Evolutionary conservation across 1,140 invertebrate genomes (phyloP).

Genomic region (Psilanteris sp.): DNA sequence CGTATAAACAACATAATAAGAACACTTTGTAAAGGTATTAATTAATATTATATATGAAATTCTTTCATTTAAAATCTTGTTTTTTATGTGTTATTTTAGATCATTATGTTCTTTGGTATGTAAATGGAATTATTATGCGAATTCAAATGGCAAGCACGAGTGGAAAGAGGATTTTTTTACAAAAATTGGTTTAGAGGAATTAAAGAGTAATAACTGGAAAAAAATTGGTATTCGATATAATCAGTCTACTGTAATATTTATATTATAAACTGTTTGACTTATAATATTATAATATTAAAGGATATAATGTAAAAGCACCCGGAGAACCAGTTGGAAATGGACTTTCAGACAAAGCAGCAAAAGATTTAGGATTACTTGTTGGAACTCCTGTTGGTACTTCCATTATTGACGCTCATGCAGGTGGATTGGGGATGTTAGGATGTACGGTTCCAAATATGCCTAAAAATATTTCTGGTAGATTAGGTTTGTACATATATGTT

Average conservation of each 20-base stretch:
- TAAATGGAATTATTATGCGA: conserved; percentile 95
- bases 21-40: too few relatives aligned
- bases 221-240: conserved; percentile 87
- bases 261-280: too few relatives aligned
- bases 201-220: conserved; percentile 84
- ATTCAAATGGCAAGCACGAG: conserved; percentile 79
- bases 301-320: conserved; percentile 84
- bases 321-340: conserved; percentile 87
- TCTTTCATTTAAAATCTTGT: too few relatives aligned
- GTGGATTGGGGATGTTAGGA: conserved; percentile 91
- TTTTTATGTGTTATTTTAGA: conserved; percentile 77
- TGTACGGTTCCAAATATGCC: conserved; percentile 81
- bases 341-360: conserved; percentile 83
- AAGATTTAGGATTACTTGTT: conserved; percentile 84
- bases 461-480: conserved; percentile 81
- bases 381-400: conserved; percentile 91
- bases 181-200: conserved; percentile 87
- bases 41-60: too few relatives aligned
- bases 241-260: too few relatives aligned
- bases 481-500: conserved; percentile 77
- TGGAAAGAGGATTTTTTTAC: conserved; percentile 90
- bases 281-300: conserved; percentile 70
- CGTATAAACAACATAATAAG: too few relatives aligned
- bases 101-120: conserved; percentile 95
- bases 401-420: conserved; percentile 97